Conservation (phyloP, 1,140 invertebrate species). For the Telenomus remus region DNA sequence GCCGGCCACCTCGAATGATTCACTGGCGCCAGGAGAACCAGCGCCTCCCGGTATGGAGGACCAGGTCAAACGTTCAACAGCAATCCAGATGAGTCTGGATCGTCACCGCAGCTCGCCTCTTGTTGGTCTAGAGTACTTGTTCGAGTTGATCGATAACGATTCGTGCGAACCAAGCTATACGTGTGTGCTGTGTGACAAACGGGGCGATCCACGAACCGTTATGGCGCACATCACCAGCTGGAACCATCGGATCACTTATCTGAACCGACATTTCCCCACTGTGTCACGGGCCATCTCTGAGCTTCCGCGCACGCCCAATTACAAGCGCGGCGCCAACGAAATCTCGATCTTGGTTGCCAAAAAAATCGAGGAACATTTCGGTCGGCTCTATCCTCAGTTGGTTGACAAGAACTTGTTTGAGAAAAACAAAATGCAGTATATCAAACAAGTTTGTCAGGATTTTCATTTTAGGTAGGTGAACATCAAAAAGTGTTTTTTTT, state of each 20-base stretch:
- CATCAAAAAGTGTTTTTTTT: conserved; percentile 32
- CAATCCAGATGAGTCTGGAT: conserved; percentile 78
- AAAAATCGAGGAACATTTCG: conserved; percentile 79
- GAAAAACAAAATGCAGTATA: conserved; percentile 76
- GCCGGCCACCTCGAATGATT: conserved; percentile 41
- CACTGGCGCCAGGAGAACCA: conserved; percentile 80
- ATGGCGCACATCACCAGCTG: conserved; percentile 84
- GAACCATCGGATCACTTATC: conserved; percentile 80
- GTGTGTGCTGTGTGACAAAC: conserved; percentile 85
- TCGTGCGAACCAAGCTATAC: conserved; percentile 81
- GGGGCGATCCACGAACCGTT: conserved; percentile 83
- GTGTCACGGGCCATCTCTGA: conserved; percentile 73
- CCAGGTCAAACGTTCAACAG: conserved; percentile 75
- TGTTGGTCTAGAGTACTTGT: conserved; percentile 82
- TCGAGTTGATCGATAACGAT: conserved; percentile 81
- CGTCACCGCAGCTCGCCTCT: conserved; percentile 74
- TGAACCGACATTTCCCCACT: conserved; percentile 77
- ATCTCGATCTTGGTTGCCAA: conserved; percentile 77
- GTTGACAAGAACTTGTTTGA: conserved; percentile 77
- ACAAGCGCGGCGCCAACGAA: conserved; percentile 76
- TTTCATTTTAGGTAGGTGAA: conserved; percentile 76
- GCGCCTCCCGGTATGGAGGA: conserved; percentile 83
- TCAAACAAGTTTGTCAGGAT: conserved; percentile 75
- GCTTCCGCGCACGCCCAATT: conserved; percentile 73
- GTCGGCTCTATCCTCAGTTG: conserved; percentile 77